phyloP scores from a whole-genome alignment of 2,888 invertebrate species.

The Minunthozetes semirufus region DNA sequence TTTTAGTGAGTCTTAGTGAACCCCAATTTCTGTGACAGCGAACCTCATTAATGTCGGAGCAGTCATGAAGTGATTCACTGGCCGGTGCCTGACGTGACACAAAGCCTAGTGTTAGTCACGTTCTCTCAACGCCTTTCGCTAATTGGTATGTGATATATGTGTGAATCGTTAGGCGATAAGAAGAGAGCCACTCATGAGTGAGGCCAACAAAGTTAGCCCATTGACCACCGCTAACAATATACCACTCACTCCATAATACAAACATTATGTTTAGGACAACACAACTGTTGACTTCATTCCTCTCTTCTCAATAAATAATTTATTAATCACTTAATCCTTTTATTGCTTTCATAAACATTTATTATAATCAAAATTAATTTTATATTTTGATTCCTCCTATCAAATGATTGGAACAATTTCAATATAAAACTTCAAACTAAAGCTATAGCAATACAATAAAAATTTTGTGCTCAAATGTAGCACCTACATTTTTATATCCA shows the following conservation, averaged over 20 bases:
- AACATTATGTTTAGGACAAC: not conserved
- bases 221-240: conserved; percentile 25
- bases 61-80: not conserved
- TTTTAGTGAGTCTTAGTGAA: not conserved
- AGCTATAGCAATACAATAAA: no score
- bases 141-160: conserved; percentile 33
- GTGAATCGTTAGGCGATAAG: conserved; percentile 24
- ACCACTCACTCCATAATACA: not conserved
- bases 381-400: no score
- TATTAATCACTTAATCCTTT: no score
- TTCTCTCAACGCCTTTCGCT: conserved; percentile 26
- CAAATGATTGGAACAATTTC: no score
- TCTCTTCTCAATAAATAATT: not conserved
- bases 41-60: conserved; percentile 16
- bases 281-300: not conserved
- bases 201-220: conserved; percentile 24
- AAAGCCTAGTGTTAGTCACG: conserved; percentile 29
- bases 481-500: no score
- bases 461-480: no score
- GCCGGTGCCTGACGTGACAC: conserved; percentile 28
- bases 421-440: no score
- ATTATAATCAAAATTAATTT: no score
- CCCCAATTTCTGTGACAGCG: not conserved
- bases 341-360: no score
- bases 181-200: conserved; percentile 24